A percentile compares a stretch with the other conserved stretches of the same genome.
Conservation (phyloP, 2,113 vertebrate species). For the Hyperoodon ampullatus region DNA sequence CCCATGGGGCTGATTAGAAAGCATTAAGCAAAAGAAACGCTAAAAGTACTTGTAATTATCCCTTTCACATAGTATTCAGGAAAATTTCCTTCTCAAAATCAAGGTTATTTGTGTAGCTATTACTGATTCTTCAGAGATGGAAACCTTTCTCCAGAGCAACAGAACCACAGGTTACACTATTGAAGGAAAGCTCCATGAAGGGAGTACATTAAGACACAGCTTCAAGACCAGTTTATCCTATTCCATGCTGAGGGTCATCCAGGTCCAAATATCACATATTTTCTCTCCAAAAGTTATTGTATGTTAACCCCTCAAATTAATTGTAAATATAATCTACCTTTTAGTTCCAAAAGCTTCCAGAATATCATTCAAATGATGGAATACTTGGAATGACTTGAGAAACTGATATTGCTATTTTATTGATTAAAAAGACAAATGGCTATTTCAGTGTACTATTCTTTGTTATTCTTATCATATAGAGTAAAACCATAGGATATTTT, state of each 20-base stretch:
- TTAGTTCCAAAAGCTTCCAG: background rate
- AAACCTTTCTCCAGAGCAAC: background rate
- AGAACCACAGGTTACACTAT: background rate
- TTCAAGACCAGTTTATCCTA: background rate
- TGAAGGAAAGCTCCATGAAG: background rate
- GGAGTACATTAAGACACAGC: background rate
- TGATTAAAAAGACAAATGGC: background rate
- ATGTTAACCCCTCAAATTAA: background rate
- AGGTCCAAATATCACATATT: background rate
- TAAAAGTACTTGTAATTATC: background rate
- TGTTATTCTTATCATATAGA: background rate
- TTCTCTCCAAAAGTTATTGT: background rate
- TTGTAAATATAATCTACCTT: background rate
- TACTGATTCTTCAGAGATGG: background rate
- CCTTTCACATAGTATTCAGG: background rate
- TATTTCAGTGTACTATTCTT: background rate
- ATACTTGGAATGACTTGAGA: background rate
- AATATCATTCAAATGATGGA: background rate
- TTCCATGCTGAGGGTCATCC: fast-evolving
- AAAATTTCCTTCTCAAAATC: background rate
- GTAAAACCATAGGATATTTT: background rate
- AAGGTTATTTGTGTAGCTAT: background rate
- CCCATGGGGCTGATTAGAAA: background rate
- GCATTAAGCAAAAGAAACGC: background rate
- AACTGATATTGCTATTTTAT: background rate